phyloP scores from a whole-genome alignment of 2,888 invertebrate genomes.

The Drosophila pseudotalamancana region DNA sequence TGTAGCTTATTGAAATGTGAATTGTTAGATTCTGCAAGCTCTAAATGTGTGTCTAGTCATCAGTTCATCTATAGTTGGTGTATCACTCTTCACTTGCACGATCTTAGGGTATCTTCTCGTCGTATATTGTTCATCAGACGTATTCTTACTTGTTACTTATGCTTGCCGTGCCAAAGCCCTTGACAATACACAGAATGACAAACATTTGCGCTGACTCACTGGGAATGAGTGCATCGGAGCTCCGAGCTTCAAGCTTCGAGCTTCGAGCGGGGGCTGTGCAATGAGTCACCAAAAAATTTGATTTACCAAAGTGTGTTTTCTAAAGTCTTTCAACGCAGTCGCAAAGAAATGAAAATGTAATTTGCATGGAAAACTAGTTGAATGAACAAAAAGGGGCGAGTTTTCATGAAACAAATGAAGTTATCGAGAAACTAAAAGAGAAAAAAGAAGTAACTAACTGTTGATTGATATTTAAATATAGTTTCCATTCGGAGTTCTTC shows the following conservation, averaged over 20 bases:
- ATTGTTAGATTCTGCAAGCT: neutral
- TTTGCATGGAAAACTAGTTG: conserved; percentile 33
- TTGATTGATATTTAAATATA: neutral
- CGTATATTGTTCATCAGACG: too few relatives aligned
- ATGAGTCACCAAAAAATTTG: conserved; percentile 38
- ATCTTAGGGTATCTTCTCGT: neutral
- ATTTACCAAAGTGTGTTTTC: conserved; percentile 23
- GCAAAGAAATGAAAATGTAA: conserved; percentile 12
- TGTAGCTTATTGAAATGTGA: neutral
- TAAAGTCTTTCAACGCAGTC: conserved; percentile 10
- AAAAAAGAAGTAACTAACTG: neutral
- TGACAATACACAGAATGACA: conserved; percentile 20
- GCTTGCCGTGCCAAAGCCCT: conserved; percentile 23
- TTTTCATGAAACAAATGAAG: conserved; percentile 1
- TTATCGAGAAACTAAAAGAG: neutral
- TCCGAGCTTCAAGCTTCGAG: too few relatives aligned
- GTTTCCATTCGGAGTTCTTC: too few relatives aligned
- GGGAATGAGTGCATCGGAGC: conserved; percentile 15
- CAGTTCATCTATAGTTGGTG: too few relatives aligned
- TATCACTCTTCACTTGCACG: neutral
- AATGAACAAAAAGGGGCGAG: neutral
- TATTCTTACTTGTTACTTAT: conserved; percentile 15
- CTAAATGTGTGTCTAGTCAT: neutral
- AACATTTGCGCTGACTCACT: conserved; percentile 49
- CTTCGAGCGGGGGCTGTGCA: conserved; percentile 23